Percentiles rank a stretch among this genome's conserved stretches.
Conservation (phyloP, 2,113 vertebrate genomes). For the Oophaga pumilio region DNA sequence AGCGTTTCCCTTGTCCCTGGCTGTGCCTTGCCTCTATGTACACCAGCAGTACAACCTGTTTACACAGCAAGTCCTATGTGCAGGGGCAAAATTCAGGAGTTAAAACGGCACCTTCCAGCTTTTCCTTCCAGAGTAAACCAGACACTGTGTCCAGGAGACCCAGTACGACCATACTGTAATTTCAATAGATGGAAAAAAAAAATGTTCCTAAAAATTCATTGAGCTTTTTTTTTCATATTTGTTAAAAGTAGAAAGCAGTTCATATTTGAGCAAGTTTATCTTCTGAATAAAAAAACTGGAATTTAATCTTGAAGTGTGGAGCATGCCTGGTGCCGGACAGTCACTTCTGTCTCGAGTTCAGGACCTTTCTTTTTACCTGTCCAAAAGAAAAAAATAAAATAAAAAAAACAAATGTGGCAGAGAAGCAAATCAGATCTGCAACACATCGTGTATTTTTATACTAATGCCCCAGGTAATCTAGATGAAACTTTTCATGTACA, state of each 20-base stretch:
- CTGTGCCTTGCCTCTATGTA: slow-evolving; percentile 54
- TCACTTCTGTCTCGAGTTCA: slow-evolving; percentile 74
- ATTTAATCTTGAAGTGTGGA: slow-evolving; percentile 75
- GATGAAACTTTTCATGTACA: too few species aligned
- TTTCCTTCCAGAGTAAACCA: slow-evolving; percentile 74
- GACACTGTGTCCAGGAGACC: slow-evolving; percentile 69
- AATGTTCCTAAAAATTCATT: neutral
- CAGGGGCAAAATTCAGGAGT: slow-evolving; percentile 65
- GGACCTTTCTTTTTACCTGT: slow-evolving; percentile 88
- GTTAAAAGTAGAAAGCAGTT: slow-evolving; percentile 83
- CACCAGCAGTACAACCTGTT: slow-evolving; percentile 64
- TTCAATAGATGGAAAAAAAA: slow-evolving; percentile 73
- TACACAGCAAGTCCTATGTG: slow-evolving; percentile 67
- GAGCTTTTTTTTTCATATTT: slow-evolving; percentile 65
- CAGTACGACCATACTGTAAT: slow-evolving; percentile 74
- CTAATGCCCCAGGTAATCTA: too few species aligned
- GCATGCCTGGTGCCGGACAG: slow-evolving; percentile 73
- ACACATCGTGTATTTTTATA: too few species aligned
- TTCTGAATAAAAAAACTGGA: slow-evolving; percentile 72
- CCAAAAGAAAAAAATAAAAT: slow-evolving; percentile 40
- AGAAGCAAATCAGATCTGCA: too few species aligned
- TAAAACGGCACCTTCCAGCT: slow-evolving; percentile 73
- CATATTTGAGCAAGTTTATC: slow-evolving; percentile 78
- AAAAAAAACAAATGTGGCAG: neutral
- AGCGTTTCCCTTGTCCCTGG: slow-evolving; percentile 61